A percentile compares a stretch with the other conserved stretches of the same genome.
Conservation (phyloP, 2,888 invertebrate species). For the Prostheceraeus crozeri region DNA sequence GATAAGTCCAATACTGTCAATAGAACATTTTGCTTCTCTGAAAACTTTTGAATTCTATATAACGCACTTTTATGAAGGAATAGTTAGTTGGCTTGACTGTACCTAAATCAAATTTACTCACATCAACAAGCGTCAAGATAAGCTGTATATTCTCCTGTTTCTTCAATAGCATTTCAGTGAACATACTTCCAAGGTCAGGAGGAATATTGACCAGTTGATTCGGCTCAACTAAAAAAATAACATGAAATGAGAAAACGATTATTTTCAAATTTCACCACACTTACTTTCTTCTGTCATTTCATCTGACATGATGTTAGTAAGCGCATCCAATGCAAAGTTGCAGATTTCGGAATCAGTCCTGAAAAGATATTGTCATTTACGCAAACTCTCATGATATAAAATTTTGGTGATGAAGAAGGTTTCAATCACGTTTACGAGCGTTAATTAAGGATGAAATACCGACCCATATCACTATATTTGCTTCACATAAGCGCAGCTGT, state of each 20-base stretch:
- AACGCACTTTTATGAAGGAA: no score
- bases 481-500: no score
- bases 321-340: conserved; percentile 79
- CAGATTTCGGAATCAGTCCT: conserved; percentile 54
- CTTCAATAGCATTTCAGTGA: conserved; percentile 93
- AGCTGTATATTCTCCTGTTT: conserved; percentile 73
- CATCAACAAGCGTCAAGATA: conserved; percentile 70
- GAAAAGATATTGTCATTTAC: background rate
- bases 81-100: background rate
- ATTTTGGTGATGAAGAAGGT: no score
- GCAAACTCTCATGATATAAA: no score
- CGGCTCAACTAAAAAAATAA: background rate
- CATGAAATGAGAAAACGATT: background rate
- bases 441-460: no score
- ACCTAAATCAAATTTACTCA: conserved; percentile 40
- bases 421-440: no score
- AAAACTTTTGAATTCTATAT: no score
- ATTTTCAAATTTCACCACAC: conserved; percentile 43
- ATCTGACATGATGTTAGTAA: conserved; percentile 73
- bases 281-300: conserved; percentile 54
- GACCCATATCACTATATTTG: no score
- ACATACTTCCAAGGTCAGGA: conserved; percentile 60
- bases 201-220: conserved; percentile 40
- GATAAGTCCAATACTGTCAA: no score
- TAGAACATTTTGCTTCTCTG: no score